Evolutionary conservation across 2,888 invertebrate species (phyloP).

Genomic region (Archips crataeganus): DNA sequence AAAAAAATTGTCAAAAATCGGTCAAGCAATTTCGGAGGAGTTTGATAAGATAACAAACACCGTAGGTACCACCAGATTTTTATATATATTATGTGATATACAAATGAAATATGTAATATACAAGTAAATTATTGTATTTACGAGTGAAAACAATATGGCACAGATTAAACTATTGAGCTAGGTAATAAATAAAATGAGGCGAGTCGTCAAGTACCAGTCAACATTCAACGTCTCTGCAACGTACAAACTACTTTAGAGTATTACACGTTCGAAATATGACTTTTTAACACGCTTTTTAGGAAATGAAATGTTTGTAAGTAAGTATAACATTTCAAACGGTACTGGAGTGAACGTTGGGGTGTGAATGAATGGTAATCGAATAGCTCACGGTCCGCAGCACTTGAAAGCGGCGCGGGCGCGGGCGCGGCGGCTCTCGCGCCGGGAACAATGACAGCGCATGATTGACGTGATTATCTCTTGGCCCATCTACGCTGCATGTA

Average conservation of each 20-base stretch:
- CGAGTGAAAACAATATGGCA: not conserved
- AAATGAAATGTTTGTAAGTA: conserved; percentile 11
- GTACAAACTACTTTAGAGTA: not conserved
- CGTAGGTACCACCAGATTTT: too few relatives aligned
- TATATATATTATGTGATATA: too few relatives aligned
- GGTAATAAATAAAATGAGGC: not conserved
- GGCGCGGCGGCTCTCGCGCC: conserved; percentile 41
- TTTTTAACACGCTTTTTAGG: conserved; percentile 3
- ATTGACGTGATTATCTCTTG: conserved; percentile 41
- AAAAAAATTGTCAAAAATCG: too few relatives aligned
- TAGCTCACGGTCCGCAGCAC: conserved; percentile 64
- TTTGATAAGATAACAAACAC: too few relatives aligned
- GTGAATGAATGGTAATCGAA: conserved; percentile 69
- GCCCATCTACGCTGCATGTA: conserved; percentile 23
- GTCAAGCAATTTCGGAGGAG: too few relatives aligned
- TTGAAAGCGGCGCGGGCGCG: conserved; percentile 56
- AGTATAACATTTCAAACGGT: not conserved
- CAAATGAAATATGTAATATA: too few relatives aligned
- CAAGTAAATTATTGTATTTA: too few relatives aligned
- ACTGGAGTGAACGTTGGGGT: conserved; percentile 47
- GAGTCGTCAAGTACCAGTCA: conserved; percentile 1
- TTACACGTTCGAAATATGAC: conserved; percentile 4
- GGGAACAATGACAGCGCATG: conserved; percentile 26
- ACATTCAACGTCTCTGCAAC: not conserved
- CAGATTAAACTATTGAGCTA: not conserved